phyloP scores from a whole-genome alignment of 2,797 vertebrate genomes.

The Centropyge bicolor region DNA sequence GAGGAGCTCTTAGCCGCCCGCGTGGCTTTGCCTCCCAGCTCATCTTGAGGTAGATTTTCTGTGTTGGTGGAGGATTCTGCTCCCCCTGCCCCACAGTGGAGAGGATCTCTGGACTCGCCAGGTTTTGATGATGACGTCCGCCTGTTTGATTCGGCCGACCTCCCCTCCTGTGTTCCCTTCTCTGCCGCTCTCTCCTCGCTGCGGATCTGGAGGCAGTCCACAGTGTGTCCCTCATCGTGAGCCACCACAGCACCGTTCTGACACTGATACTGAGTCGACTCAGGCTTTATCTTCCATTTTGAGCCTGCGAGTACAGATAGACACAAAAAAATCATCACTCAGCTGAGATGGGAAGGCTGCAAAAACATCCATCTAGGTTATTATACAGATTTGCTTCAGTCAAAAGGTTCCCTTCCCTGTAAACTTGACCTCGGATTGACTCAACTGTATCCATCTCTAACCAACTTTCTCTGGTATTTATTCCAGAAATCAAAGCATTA shows the following conservation, averaged over 20 bases:
- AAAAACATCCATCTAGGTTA: background rate
- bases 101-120: slow-evolving; percentile 74
- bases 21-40: slow-evolving; percentile 77
- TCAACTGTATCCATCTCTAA: background rate
- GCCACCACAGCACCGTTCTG: slow-evolving; percentile 68
- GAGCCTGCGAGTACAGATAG: slow-evolving; percentile 69
- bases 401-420: background rate
- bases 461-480: background rate
- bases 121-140: slow-evolving; percentile 68
- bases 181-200: slow-evolving; percentile 77
- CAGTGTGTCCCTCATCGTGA: slow-evolving; percentile 79
- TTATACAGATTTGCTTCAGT: background rate
- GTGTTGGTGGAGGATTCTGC: slow-evolving; percentile 58
- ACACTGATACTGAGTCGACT: slow-evolving; percentile 85
- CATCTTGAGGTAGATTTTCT: slow-evolving; percentile 87
- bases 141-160: slow-evolving; percentile 64
- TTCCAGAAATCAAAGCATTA: background rate
- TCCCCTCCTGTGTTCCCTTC: slow-evolving; percentile 72
- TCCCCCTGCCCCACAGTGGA: slow-evolving; percentile 49
- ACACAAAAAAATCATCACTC: background rate
- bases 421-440: background rate
- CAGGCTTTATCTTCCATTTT: slow-evolving; percentile 84
- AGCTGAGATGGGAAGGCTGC: background rate
- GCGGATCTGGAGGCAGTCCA: slow-evolving; percentile 86
- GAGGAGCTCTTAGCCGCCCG: slow-evolving; percentile 80